A percentile compares a stretch with the other conserved stretches of the same genome.
Evolutionary conservation across 2,888 invertebrate genomes (phyloP).

Genomic region (Eristalis pertinax): DNA sequence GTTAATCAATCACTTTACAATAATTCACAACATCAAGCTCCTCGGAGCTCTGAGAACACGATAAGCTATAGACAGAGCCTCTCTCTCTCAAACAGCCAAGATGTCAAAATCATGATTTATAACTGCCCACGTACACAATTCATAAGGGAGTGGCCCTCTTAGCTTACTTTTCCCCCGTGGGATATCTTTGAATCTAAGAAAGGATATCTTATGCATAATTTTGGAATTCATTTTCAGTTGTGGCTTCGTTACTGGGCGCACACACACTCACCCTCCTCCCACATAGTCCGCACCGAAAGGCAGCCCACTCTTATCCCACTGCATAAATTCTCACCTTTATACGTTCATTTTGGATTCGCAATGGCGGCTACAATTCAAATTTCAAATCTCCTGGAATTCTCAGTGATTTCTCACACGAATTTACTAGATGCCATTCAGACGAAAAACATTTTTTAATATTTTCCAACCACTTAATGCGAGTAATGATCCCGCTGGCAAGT

Average conservation of each 20-base stretch:
- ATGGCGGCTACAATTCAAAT: conserved; percentile 47
- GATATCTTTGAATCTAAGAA: neutral
- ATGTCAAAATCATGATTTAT: conserved; percentile 1
- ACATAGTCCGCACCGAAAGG: neutral
- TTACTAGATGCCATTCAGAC: conserved; percentile 56
- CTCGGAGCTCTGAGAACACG: neutral
- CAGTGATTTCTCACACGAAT: conserved; percentile 55
- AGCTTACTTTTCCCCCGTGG: neutral
- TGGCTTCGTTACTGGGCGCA: neutral
- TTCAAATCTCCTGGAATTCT: conserved; percentile 44
- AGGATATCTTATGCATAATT: conserved; percentile 21
- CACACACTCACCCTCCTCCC: neutral
- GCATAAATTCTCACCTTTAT: conserved; percentile 51
- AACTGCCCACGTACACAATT: neutral
- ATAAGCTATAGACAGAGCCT: neutral
- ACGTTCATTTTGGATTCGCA: conserved; percentile 13
- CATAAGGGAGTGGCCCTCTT: neutral
- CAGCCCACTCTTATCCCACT: conserved; percentile 1
- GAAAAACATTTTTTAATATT: conserved; percentile 60
- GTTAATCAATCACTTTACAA: neutral
- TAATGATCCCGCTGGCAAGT: conserved; percentile 62
- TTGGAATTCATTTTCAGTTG: neutral
- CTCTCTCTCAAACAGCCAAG: neutral
- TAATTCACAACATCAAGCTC: neutral
- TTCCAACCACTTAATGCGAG: conserved; percentile 48